A percentile compares a stretch with the other conserved stretches of the same genome.
Evolutionary conservation across 23 tunicate species (phyloP).

Genomic region (Styela clava): DNA sequence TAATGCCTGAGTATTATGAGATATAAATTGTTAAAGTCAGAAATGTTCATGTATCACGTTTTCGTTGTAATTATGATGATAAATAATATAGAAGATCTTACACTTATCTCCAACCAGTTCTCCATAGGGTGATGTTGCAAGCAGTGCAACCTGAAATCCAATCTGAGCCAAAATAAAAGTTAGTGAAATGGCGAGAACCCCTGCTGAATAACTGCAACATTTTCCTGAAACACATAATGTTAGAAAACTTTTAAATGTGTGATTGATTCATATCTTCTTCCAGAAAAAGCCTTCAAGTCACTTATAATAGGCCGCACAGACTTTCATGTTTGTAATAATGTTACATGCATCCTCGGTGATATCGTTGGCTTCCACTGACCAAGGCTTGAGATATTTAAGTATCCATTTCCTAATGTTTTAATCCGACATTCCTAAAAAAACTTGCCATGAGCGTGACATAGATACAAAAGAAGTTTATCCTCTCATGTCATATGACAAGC

Average conservation of each 20-base stretch:
- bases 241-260: not conserved
- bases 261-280: not conserved
- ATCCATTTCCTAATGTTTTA: no score
- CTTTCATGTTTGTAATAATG: not conserved
- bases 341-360: no score
- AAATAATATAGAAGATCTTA: conserved; percentile 52
- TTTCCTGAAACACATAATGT: conserved; percentile 28
- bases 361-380: no score
- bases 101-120: conserved; percentile 60
- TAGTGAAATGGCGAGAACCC: conserved; percentile 33
- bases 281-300: not conserved
- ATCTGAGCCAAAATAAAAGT: conserved; percentile 60
- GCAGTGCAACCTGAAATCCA: conserved; percentile 70
- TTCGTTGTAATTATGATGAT: no score
- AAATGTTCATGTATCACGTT: no score
- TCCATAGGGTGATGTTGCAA: conserved; percentile 68
- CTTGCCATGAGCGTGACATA: no score
- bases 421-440: no score
- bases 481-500: no score
- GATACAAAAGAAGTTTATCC: no score
- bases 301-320: not conserved
- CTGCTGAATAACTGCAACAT: conserved; percentile 40
- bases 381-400: no score
- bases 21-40: no score
- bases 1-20: no score